These are phyloP conservation scores for Ochotona princeps DNA, from an alignment of 2,113 vertebrate species.

Conservation along the genomic window DNA sequence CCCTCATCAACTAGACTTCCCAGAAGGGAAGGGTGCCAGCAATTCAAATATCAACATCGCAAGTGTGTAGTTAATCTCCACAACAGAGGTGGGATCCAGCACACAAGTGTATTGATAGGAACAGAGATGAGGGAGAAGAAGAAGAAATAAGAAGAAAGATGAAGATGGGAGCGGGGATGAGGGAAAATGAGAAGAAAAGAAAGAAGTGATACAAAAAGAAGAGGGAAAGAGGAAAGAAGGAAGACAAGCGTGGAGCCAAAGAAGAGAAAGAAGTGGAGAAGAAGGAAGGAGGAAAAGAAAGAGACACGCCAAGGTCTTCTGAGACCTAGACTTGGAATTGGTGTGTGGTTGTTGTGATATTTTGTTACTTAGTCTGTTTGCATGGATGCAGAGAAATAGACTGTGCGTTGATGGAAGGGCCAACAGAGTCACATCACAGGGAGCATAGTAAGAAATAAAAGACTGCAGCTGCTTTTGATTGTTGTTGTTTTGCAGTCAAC, in stretches of 20 bases:
- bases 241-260: rapidly evolving
- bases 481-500: neutral
- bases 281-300: no score
- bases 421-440: neutral
- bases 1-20: neutral
- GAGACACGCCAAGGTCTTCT: neutral
- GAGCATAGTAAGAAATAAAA: neutral
- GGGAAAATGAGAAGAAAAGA: no score
- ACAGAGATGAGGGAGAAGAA: no score
- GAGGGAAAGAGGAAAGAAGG: rapidly evolving
- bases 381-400: neutral
- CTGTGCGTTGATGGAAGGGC: neutral
- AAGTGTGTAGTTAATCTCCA: no score
- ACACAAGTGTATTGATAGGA: rapidly evolving
- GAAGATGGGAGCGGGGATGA: rapidly evolving
- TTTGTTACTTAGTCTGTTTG: neutral
- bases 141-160: rapidly evolving
- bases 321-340: neutral
- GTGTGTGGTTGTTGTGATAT: no score
- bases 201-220: no score
- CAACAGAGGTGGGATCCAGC: neutral
- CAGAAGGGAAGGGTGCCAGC: no score
- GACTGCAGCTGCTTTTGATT: neutral
- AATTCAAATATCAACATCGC: no score
- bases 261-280: neutral